Evolutionary conservation across 2,113 vertebrate species (phyloP).

Genomic region (Cyphomyrus plagiostoma): DNA sequence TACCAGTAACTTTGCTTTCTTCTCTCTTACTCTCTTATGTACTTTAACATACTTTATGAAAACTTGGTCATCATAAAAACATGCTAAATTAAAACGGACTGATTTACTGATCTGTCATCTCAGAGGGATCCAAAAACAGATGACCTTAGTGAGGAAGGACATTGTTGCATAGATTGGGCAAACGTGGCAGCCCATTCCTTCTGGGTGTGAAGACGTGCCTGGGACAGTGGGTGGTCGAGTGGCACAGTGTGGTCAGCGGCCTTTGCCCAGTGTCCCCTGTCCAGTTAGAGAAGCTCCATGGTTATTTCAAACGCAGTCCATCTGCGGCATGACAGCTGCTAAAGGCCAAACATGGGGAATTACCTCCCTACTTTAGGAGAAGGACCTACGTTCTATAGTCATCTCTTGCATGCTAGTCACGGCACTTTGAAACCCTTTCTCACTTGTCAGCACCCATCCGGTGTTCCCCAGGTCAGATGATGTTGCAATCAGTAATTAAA

Average conservation of each 20-base stretch:
- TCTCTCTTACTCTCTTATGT: not conserved
- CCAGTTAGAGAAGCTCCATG: not conserved
- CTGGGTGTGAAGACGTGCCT: not conserved
- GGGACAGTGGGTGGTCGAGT: not conserved
- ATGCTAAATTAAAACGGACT: not conserved
- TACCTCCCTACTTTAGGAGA: not conserved
- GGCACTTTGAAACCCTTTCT: not conserved
- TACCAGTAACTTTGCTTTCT: not conserved
- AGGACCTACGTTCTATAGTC: not conserved
- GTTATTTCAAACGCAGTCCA: not conserved
- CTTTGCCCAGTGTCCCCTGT: constrained; percentile 3
- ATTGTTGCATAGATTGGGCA: not conserved
- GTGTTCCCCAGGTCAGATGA: not conserved
- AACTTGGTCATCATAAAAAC: not conserved
- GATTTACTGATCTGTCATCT: not conserved
- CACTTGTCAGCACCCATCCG: not conserved
- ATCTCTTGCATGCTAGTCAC: not conserved
- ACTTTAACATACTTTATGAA: not conserved
- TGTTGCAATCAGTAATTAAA: not conserved
- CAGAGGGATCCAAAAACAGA: not conserved
- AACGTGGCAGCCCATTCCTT: not conserved
- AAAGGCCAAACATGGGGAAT: not conserved
- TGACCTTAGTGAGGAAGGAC: not conserved
- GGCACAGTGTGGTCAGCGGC: not conserved
- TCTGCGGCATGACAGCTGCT: not conserved